phyloP scores from a whole-genome alignment of 2,113 vertebrate species.

The Ginglymostoma cirratum region DNA sequence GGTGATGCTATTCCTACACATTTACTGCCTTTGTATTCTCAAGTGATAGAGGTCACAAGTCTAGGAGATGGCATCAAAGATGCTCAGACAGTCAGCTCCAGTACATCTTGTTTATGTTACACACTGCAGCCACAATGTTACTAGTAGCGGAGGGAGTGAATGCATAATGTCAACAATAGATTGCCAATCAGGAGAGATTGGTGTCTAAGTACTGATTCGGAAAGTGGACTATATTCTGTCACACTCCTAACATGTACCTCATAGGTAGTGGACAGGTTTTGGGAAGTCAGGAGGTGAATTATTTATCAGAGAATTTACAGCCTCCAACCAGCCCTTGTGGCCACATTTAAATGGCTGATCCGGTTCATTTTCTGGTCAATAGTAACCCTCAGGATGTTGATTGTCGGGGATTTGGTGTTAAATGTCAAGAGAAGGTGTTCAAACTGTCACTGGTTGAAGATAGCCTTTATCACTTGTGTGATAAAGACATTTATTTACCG shows the following conservation, averaged over 20 bases:
- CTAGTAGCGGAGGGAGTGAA: neutral
- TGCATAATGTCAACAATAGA: neutral
- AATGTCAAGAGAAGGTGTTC: too few species aligned
- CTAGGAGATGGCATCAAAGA: neutral
- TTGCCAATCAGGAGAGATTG: neutral
- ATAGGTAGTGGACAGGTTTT: neutral
- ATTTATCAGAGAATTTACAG: neutral
- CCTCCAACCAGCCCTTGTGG: too few species aligned
- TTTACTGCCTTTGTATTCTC: neutral
- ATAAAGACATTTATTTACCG: too few species aligned
- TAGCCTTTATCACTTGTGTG: too few species aligned
- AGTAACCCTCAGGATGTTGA: too few species aligned
- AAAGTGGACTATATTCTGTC: neutral
- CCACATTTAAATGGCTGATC: too few species aligned
- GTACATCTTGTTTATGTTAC: neutral
- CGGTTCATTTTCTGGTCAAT: too few species aligned
- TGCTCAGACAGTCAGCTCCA: neutral
- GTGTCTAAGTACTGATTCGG: too few species aligned
- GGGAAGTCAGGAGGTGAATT: neutral
- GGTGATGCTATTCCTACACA: neutral
- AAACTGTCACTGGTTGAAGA: too few species aligned
- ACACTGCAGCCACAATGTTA: neutral
- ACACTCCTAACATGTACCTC: neutral
- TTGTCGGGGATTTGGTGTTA: too few species aligned
- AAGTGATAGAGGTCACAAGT: neutral